phyloP scores from a whole-genome alignment of 2,113 vertebrate species.

The Tylochromis polylepis region DNA sequence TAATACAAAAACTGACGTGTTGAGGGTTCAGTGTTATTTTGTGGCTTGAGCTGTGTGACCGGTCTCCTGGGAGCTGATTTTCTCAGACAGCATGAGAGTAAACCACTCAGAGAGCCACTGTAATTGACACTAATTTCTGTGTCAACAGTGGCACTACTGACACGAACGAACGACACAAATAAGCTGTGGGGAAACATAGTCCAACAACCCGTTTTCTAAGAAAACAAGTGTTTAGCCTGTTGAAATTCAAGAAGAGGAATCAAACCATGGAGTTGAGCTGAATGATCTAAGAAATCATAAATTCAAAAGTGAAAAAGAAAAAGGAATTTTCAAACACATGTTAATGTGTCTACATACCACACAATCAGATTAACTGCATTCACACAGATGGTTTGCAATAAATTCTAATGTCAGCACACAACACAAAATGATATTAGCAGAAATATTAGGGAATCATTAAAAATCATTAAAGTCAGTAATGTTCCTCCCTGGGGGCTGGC shows the following conservation, averaged over 20 bases:
- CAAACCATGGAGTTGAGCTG: neutral
- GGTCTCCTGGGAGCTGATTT: neutral
- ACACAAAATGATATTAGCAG: neutral
- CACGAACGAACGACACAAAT: slow-evolving; percentile 30
- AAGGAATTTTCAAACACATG: neutral
- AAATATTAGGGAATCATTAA: neutral
- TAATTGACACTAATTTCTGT: slow-evolving; percentile 65
- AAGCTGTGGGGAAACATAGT: slow-evolving; percentile 28
- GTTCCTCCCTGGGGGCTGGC: neutral
- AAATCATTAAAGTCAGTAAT: neutral
- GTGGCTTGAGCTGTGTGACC: neutral
- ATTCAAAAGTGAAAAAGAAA: neutral
- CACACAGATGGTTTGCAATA: neutral
- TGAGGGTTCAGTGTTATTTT: neutral
- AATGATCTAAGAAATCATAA: neutral
- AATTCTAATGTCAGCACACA: neutral
- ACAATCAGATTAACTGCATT: neutral
- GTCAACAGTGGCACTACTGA: slow-evolving; percentile 40
- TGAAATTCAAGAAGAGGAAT: neutral
- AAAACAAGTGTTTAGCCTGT: neutral
- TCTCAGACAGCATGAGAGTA: slow-evolving; percentile 8
- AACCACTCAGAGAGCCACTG: slow-evolving; percentile 15
- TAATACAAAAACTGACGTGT: neutral
- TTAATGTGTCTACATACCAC: neutral
- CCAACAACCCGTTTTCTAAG: neutral